These are phyloP conservation scores for Scartelaos histophorus DNA, from an alignment of 2,113 vertebrate species.

Conservation along the genomic window DNA sequence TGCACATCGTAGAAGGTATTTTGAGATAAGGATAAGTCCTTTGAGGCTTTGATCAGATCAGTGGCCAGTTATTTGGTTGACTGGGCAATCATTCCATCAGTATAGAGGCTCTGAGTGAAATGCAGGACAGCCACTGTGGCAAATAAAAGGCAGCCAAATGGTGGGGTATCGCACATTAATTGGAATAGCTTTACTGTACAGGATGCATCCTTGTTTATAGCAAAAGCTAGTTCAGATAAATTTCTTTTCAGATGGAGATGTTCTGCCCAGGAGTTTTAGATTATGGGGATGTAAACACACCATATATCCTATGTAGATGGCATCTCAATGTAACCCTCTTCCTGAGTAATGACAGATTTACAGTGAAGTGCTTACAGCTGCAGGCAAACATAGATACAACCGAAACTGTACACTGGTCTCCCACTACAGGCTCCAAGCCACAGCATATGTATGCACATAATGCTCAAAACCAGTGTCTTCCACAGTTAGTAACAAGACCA, in stretches of 20 bases:
- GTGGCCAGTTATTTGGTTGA: too few relatives aligned
- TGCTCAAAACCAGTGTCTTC: not conserved
- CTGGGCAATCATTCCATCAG: too few relatives aligned
- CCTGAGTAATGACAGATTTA: not conserved
- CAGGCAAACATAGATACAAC: not conserved
- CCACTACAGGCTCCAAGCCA: not conserved
- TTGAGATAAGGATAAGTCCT: too few relatives aligned
- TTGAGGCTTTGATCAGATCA: too few relatives aligned
- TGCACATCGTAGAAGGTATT: too few relatives aligned
- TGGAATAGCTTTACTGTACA: too few relatives aligned
- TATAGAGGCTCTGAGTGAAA: too few relatives aligned
- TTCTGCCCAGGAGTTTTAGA: not conserved
- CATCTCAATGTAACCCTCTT: not conserved
- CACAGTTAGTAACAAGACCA: constrained; percentile 1
- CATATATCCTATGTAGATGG: not conserved
- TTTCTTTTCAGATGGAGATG: not conserved
- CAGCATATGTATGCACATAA: not conserved
- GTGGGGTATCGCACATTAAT: too few relatives aligned
- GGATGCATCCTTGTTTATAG: too few relatives aligned
- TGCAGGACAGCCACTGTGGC: too few relatives aligned
- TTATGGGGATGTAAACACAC: not conserved
- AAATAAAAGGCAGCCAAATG: too few relatives aligned
- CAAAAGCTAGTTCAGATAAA: not conserved
- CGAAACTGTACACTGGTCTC: not conserved
- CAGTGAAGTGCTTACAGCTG: not conserved